Evolutionary conservation across 2,797 vertebrate genomes (phyloP), one percentile per base, ranked within the genome.

Genomic region (Bradypodion pumilum): DNA sequence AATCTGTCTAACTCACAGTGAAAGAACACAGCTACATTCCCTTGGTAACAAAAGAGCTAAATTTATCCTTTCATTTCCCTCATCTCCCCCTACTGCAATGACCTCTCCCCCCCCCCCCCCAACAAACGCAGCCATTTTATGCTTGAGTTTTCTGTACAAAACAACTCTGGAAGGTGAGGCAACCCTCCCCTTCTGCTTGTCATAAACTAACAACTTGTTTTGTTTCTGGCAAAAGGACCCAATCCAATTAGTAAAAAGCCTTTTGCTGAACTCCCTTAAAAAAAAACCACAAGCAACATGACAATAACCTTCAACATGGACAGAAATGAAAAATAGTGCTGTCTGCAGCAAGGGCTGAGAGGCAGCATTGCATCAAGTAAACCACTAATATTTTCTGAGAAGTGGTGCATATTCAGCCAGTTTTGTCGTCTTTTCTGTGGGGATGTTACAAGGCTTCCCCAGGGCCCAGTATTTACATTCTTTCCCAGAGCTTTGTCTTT

Each of bases 231-330:
- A 84, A 79, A 82, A 78, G 68, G 87, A 90, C 91, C 83, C 84
- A 70, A 52, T 32, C 84, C 89, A 93, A 92, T 92, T 92, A 92
- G 85, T 73, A 90, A 86, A 81, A 88, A 89, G 79, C 80, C 74
- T 83, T 66, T 85, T 90, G 90, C 73, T 85, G 90, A 92, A 82
- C 84, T 68, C 56, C 35, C 87, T 87, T n/a, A n/a, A n/a, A n/a
- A 86, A 70, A 85, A 89, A 85, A 0, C 16, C 52, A 56, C 52
- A 23, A 56, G 21, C 52, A 56, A 56, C 52, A 16, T 19, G 21
- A 56, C 52, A 56, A 56, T 56, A 21, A 12, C 44, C 13, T 29
- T 63, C 74, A 78, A 83, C 66, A 88, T 86, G 88, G 84, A 25
- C 23, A 32, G 46, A 74, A 87, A 89, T 92, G 90, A 94, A 90